Percentiles rank a stretch among this genome's conserved stretches.
Conservation (phyloP, 2,888 invertebrate genomes). For the Agrochola lychnidis region DNA sequence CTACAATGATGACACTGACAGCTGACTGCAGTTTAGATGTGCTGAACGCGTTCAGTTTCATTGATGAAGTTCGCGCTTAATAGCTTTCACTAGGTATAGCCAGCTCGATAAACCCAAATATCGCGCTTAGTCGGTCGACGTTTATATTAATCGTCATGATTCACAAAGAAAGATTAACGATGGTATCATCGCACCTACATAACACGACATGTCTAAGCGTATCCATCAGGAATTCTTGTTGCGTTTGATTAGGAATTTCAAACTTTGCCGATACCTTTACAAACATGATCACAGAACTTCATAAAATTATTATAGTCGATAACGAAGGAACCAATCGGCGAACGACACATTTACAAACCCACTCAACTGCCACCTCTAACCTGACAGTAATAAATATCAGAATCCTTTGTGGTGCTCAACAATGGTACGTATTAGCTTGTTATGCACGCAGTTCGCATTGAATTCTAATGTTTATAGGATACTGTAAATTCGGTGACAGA, state of each 20-base stretch:
- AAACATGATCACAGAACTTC: constrained; percentile 15
- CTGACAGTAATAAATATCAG: constrained; percentile 2
- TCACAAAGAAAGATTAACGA: background rate
- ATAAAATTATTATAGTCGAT: constrained; percentile 27
- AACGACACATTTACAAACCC: background rate
- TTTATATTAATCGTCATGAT: background rate
- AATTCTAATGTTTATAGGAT: constrained; percentile 60
- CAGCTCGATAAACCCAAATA: background rate
- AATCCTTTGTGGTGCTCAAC: constrained; percentile 34
- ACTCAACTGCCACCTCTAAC: constrained; percentile 28
- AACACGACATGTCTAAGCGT: background rate
- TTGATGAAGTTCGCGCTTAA: background rate
- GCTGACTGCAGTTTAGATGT: background rate
- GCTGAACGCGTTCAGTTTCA: background rate
- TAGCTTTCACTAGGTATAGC: background rate
- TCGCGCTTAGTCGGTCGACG: background rate
- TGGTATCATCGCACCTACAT: background rate
- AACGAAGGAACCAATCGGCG: constrained; percentile 8
- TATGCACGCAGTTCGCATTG: constrained; percentile 46
- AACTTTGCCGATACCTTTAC: constrained; percentile 16
- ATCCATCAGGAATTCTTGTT: constrained; percentile 24
- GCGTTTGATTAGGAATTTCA: constrained; percentile 19
- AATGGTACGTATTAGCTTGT: constrained; percentile 44
- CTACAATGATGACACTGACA: background rate
- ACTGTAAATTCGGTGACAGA: constrained; percentile 12